Conservation (phyloP, 1,140 invertebrate species). For the Pachyrhynchus sulphureomaculatus region DNA sequence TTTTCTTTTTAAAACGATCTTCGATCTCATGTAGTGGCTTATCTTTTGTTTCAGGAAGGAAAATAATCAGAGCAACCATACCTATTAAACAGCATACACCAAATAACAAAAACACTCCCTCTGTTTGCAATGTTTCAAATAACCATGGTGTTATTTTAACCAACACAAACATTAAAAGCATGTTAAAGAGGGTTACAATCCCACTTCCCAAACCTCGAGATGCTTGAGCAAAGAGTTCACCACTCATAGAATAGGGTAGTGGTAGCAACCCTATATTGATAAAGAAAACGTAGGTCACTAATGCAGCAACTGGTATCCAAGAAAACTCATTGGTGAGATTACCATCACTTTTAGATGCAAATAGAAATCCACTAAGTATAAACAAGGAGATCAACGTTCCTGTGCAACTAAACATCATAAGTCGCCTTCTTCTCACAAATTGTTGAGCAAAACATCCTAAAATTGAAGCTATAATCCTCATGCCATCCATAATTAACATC, state of each 20-base stretch:
- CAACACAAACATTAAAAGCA: slow-evolving; percentile 67
- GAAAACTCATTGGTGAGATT: neutral
- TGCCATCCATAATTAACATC: slow-evolving; percentile 65
- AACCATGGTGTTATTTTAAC: slow-evolving; percentile 69
- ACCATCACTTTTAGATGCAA: slow-evolving; percentile 29
- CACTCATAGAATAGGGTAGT: slow-evolving; percentile 70
- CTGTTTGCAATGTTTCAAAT: slow-evolving; percentile 59
- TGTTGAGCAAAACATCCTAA: slow-evolving; percentile 60
- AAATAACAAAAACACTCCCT: slow-evolving; percentile 68
- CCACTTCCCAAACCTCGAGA: slow-evolving; percentile 62
- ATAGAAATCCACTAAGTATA: slow-evolving; percentile 46
- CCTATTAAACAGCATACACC: slow-evolving; percentile 64
- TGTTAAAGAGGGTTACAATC: slow-evolving; percentile 65
- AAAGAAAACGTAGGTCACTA: slow-evolving; percentile 60
- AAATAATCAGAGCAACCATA: slow-evolving; percentile 62
- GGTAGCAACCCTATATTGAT: slow-evolving; percentile 61
- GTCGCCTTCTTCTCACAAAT: slow-evolving; percentile 57
- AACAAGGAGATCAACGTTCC: slow-evolving; percentile 58
- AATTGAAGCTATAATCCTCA: slow-evolving; percentile 63
- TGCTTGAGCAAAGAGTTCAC: slow-evolving; percentile 63
- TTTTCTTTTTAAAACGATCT: slow-evolving; percentile 51
- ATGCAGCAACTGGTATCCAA: slow-evolving; percentile 52
- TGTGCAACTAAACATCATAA: slow-evolving; percentile 59
- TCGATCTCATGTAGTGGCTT: slow-evolving; percentile 77
- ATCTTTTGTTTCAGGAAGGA: slow-evolving; percentile 79